Evolutionary conservation across 2,888 invertebrate species (phyloP), one percentile per base, ranked within the genome.

Genomic region (Meteorus colon): DNA sequence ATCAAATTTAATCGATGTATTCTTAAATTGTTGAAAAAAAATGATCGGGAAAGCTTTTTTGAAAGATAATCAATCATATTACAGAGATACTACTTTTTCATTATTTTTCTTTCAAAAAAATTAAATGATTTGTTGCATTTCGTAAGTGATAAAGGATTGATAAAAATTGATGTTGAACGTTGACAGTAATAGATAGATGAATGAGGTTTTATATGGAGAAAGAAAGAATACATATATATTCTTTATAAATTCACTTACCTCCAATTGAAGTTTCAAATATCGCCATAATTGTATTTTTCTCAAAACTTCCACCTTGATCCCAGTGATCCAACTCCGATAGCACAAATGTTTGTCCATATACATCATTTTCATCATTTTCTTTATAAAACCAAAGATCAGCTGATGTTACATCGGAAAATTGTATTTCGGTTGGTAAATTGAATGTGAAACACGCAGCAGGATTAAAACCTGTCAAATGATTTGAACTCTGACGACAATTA

Each of bases 371-470:
- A 81, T 94, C 94, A 14, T 91, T 89, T 80, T 93, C 92, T 90
- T 95, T 96, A 88, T 95, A 95, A 75, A 96, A 93, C 96, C 96
- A 96, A 34, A 96, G 90, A 81, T 96, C 95, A 0, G 96, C 96
- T 1, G 93, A 93, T 59, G 93, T 94, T 10, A 96, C 94, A 85
- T 94, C 95, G 65, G 94, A 93, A 0, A 93, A 93, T 80, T 94
- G 93, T 70, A 95, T 92, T 81, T 96, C 95, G 12, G 93, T 93
- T 0, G 95, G 95, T 82, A 96, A 91, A 90, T 94, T 93, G 84
- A 96, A 95, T 79, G 94, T 94, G 77, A 96, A 92, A 82, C 96
- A 96, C 70, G 94, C 93, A 72, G 94, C 94, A 0, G 94, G 94
- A 82, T 93, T 87, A 89, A 87, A 88, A 4, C 86, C 86, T 19